Percentiles rank a stretch among this genome's conserved stretches.
These are phyloP conservation scores for Eueremaeus valkanovi DNA, from an alignment of 2,888 invertebrate genomes.

Conservation along the genomic window DNA sequence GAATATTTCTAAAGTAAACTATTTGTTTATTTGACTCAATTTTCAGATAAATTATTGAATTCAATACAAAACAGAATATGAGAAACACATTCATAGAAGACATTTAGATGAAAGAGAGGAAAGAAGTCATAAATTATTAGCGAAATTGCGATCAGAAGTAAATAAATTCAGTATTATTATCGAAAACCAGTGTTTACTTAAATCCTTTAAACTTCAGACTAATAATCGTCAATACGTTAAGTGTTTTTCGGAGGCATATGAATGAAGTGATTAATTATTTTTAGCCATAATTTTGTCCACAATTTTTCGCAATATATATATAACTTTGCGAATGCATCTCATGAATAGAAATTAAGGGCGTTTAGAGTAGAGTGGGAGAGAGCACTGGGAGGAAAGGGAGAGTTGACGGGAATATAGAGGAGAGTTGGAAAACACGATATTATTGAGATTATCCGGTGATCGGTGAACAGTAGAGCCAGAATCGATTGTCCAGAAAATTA, in stretches of 20 bases:
- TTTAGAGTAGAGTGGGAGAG: not conserved
- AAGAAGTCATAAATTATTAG: constrained; percentile 6
- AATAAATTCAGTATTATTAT: too few species aligned
- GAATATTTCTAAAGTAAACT: too few species aligned
- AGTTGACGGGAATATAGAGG: not conserved
- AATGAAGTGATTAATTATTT: constrained; percentile 22
- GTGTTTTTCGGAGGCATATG: not conserved
- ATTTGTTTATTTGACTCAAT: constrained; percentile 1
- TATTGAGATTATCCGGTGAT: constrained; percentile 22
- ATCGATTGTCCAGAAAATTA: constrained; percentile 29
- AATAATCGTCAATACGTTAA: not conserved
- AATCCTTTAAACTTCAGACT: constrained; percentile 3
- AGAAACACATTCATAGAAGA: too few species aligned
- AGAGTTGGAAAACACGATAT: constrained; percentile 2
- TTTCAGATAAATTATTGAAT: not conserved
- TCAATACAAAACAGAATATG: constrained; percentile 5
- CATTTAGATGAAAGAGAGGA: not conserved
- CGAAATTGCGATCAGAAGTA: not conserved
- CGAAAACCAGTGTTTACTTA: not conserved
- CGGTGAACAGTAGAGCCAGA: constrained; percentile 14
- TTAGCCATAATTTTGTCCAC: not conserved
- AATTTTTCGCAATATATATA: too few species aligned
- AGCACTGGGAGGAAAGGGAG: not conserved
- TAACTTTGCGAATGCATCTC: constrained; percentile 4
- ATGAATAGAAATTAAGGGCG: constrained; percentile 25